phyloP scores from a whole-genome alignment of 1,140 invertebrate species.

The Scaptomyza montana region DNA sequence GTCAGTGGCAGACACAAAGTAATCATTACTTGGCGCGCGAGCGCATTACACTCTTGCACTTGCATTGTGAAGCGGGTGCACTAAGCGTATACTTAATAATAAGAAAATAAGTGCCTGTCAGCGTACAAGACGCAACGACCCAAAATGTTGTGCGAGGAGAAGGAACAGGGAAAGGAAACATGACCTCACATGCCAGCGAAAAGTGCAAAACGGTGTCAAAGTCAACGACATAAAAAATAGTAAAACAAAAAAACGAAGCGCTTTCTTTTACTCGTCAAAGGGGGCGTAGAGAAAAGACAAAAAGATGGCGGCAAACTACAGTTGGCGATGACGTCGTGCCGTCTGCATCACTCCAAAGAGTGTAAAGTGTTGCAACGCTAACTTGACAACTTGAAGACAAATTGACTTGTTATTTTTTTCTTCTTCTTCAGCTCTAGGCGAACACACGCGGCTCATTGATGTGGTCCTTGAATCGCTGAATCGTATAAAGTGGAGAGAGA shows the following conservation, averaged over 20 bases:
- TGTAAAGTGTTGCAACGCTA: conserved; percentile 53
- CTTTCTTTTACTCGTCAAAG: conserved; percentile 37
- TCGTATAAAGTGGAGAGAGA: background rate
- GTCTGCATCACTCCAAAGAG: conserved; percentile 32
- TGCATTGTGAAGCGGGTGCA: conserved; percentile 27
- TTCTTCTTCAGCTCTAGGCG: conserved; percentile 11
- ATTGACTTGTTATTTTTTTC: conserved; percentile 67
- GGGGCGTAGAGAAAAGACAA: too few relatives aligned
- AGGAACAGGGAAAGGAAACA: background rate
- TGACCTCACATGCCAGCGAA: conserved; percentile 62
- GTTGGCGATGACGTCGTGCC: conserved; percentile 33
- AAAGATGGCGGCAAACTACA: conserved; percentile 20
- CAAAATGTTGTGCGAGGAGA: background rate
- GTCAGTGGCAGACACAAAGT: conserved; percentile 79
- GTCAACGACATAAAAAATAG: conserved; percentile 55
- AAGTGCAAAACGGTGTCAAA: conserved; percentile 81
- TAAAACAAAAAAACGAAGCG: conserved; percentile 18
- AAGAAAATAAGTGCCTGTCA: conserved; percentile 81
- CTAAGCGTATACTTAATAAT: conserved; percentile 82
- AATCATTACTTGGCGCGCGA: conserved; percentile 70
- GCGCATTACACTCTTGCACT: conserved; percentile 47
- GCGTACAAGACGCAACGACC: conserved; percentile 21
- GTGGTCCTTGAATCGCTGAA: conserved; percentile 6
- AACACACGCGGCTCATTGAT: conserved; percentile 21
- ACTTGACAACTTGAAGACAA: conserved; percentile 73